A percentile compares a stretch with the other conserved stretches of the same genome.
Conservation (phyloP, 23 tunicate genomes). For the Halocynthia roretzi region DNA sequence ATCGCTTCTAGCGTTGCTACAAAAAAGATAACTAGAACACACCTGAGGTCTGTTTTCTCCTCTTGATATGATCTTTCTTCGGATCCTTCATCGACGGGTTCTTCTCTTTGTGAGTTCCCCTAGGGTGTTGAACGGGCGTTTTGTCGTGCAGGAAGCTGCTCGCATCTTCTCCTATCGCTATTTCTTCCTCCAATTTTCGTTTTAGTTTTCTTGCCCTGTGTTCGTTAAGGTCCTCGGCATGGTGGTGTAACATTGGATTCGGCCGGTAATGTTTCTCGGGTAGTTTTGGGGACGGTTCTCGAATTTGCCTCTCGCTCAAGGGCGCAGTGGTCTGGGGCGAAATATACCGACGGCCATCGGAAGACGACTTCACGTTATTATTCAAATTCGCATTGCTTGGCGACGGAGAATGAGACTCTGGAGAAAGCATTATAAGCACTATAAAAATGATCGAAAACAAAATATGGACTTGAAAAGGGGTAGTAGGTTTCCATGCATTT, state of each 20-base stretch:
- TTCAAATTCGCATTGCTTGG: neutral
- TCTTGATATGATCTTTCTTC: conserved; percentile 2
- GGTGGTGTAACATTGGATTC: conserved; percentile 16
- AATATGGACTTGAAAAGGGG: too few relatives aligned
- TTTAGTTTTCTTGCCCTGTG: conserved; percentile 4
- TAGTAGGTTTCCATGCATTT: too few relatives aligned
- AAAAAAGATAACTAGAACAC: too few relatives aligned
- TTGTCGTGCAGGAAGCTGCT: conserved; percentile 2
- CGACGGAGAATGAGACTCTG: conserved; percentile 24
- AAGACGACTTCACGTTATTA: neutral
- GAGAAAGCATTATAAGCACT: neutral
- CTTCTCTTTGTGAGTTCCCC: too few relatives aligned
- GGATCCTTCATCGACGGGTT: neutral
- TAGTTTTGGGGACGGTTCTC: conserved; percentile 15
- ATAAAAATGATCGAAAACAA: too few relatives aligned
- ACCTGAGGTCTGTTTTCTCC: neutral
- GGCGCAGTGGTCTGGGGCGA: neutral
- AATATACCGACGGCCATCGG: conserved; percentile 16
- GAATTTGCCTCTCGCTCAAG: neutral
- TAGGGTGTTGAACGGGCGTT: neutral
- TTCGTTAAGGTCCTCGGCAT: conserved; percentile 8
- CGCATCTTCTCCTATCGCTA: conserved; percentile 26
- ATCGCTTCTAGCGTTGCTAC: too few relatives aligned
- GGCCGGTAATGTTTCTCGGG: conserved; percentile 12
- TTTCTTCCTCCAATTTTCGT: conserved; percentile 17